Base-by-base conservation (phyloP, 2,797 vertebrate genomes). In the Ctenopoma multispine region DNA sequence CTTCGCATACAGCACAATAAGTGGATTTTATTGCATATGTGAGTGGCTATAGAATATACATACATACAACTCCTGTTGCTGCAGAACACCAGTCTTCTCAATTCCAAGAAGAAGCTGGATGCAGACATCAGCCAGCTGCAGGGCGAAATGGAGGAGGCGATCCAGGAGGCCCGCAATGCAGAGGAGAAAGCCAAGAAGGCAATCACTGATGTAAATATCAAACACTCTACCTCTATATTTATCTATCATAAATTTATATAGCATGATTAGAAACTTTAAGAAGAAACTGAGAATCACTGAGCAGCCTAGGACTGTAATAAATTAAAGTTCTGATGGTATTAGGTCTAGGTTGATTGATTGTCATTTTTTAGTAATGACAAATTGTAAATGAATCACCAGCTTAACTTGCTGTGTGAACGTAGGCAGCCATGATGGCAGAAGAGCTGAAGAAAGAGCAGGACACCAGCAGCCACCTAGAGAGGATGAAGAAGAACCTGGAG, bases 141-240 rank as follows among this genome's bases (percentile, higher is more conserved):
- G 88, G 89, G 72, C 0, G 95, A 96, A 73, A 87, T 95, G 15
- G 94, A 96, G 54, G 94, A 95, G 21, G 89, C 92, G 2, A 38
- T 94, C 59, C 95, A 96, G 73, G 96, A 96, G 65, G 91, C 94
- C 75, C 93, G 91, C 60, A 95, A 96, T 9, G 94, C 95, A 10
- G 96, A 96, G 69, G 95, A 96, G 60, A 97, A 96, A 56, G 95
- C 95, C 75, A 96, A 95, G 87, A 96, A 96, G 63, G 95, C 95
- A 0, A 93, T 96, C 82, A 96, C 94, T 18, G 95, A 96, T 63
- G 95, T 96, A 81, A 93, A 36, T 61, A 91, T 27, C 7, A 34
- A 0, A 36, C 44, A 27, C 29, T 38, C n/a, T 7, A 13, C 2
- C 34, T 29, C 2, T 24, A 29, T 47, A 53, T 41, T 7, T 9